Evolutionary conservation across 1,140 invertebrate species (phyloP), one percentile per base, ranked within the genome.

Genomic region (Neuroterus valhalla): DNA sequence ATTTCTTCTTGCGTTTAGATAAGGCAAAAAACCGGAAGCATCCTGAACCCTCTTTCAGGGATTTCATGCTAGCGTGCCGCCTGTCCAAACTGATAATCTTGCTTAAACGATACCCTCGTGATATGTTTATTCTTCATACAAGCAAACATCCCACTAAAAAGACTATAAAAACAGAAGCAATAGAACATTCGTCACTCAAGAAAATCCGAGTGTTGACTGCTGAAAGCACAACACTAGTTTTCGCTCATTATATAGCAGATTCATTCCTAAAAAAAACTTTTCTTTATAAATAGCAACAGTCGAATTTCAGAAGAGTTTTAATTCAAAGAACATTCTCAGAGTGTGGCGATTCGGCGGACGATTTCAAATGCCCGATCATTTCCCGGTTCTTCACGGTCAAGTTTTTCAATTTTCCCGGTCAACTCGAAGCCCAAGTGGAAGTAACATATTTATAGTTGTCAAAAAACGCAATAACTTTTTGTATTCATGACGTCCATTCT

Each of bases 11-110:
- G 68, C 73, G 72, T 78, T 81, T 81, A 78, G 76, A 78, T 78
- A 81, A 81, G 74, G 70, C 62, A 71, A 78, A 77, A 78, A 77
- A 80, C 70, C 74, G 73, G 70, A 78, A 80, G 19, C 3, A 43
- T 23, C 19, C 11, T 21, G 15, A 62, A 19, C 46, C 69, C 46
- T 66, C 21, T 10, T 38, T 46, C 45, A 42, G 26, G 50, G 38
- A 70, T 78, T 70, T 66, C 43, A 67, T 78, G 19, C 50, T 52
- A 52, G 31, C 55, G 55, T 62, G 55, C 74, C 76, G 45, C 12
- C 48, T 76, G 72, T 74, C 75, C 72, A 79, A 77, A 76, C 55
- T 62, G 55, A 62, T 62, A 62, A 38, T 70, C 26, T 31, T 70
- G 19, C 55, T 43, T 19, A 19, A 68, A 45, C 14, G 45, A 73